A percentile compares a stretch with the other conserved stretches of the same genome.
phyloP scores from a whole-genome alignment of 2,797 vertebrate genomes.

The Pipistrellus pipistrellus region DNA sequence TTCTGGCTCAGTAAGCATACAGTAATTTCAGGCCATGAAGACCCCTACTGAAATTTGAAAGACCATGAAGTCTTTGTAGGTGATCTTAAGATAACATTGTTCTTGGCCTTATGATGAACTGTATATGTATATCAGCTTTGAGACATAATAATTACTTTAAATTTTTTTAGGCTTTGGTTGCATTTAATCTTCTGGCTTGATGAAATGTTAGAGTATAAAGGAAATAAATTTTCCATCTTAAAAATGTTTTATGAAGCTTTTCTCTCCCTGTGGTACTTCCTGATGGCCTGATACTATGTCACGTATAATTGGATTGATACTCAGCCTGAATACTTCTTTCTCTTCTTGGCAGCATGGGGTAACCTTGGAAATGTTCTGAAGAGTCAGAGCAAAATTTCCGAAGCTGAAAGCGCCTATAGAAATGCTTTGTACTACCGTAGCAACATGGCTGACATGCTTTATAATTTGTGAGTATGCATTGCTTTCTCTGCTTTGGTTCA shows the following conservation, averaged over 20 bases:
- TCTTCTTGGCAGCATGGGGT: conserved; percentile 95
- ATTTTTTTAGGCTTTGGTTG: conserved; percentile 44
- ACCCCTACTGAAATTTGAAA: conserved; percentile 35
- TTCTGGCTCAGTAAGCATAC: conserved; percentile 43
- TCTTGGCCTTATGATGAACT: conserved; percentile 62
- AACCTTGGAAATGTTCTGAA: conserved; percentile 99
- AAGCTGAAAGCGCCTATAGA: conserved; percentile 97
- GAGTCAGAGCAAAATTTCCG: conserved; percentile 97
- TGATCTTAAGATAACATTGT: conserved; percentile 43
- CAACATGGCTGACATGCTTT: conserved; percentile 99
- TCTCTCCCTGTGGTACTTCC: conserved; percentile 78
- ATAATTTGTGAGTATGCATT: conserved; percentile 97
- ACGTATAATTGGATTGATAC: conserved; percentile 82
- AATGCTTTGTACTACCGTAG: conserved; percentile 98
- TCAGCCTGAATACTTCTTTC: conserved; percentile 86
- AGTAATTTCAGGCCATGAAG: conserved; percentile 49
- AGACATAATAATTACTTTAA: conserved; percentile 43
- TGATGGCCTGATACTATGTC: conserved; percentile 76
- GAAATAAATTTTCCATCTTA: conserved; percentile 33
- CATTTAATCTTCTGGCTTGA: conserved; percentile 66
- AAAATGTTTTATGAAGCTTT: conserved; percentile 78
- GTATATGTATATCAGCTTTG: conserved; percentile 43
- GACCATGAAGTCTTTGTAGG: conserved; percentile 68
- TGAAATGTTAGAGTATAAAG: conserved; percentile 68
- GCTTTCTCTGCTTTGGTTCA: conserved; percentile 67